These are phyloP conservation scores for Pteruthius melanotis DNA, from an alignment of 2,113 vertebrate genomes.

Conservation along the genomic window DNA sequence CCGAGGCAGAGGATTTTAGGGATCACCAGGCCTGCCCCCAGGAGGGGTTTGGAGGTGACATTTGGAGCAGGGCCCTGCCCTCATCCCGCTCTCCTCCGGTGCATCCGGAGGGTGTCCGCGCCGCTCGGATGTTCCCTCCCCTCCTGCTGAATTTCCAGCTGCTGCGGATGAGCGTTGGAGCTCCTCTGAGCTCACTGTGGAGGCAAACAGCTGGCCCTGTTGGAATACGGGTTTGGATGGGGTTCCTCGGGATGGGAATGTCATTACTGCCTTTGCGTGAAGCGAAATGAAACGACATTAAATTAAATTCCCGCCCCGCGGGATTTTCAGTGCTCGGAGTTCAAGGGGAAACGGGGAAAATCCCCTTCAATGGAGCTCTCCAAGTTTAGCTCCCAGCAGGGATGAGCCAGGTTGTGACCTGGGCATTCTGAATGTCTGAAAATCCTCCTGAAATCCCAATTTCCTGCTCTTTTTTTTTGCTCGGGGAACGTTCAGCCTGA, in stretches of 20 bases:
- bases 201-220: neutral
- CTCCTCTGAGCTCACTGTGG: neutral
- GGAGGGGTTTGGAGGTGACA: rapidly evolving
- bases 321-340: neutral
- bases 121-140: neutral
- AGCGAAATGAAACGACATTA: neutral
- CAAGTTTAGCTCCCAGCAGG: neutral
- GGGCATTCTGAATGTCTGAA: neutral
- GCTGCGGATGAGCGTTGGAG: neutral
- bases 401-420: neutral
- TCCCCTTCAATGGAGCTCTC: neutral
- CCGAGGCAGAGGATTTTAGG: rapidly evolving
- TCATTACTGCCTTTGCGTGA: neutral
- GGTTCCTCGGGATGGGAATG: neutral
- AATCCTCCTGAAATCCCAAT: neutral
- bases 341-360: neutral
- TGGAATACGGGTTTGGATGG: neutral
- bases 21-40: neutral
- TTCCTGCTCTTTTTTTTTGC: neutral
- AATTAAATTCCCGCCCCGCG: neutral
- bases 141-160: neutral
- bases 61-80: neutral
- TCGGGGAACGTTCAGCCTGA: neutral
- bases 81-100: rapidly evolving
- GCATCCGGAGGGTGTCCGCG: rapidly evolving